These are phyloP conservation scores for Cephus runcator DNA, from an alignment of 2,888 invertebrate genomes.

Conservation along the genomic window DNA sequence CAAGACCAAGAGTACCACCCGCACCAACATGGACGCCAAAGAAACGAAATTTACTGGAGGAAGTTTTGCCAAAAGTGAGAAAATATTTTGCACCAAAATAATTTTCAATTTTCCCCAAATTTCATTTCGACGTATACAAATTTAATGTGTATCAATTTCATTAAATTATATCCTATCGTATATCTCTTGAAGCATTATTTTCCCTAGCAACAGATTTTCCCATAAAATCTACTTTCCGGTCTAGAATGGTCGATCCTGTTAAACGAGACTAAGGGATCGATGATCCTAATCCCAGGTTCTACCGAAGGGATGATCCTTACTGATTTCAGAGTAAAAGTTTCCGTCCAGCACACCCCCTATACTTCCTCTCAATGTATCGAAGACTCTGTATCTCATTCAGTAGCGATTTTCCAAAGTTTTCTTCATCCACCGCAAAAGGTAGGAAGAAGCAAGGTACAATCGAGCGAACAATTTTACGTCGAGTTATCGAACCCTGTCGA, in stretches of 20 bases:
- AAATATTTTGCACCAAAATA: neutral
- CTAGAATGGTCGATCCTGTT: conserved; percentile 44
- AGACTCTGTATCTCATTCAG: conserved; percentile 4
- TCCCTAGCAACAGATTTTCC: conserved; percentile 34
- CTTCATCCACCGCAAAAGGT: conserved; percentile 4
- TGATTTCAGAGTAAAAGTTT: neutral
- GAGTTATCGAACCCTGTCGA: neutral
- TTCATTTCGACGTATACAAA: neutral
- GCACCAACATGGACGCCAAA: conserved; percentile 42
- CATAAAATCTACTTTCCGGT: conserved; percentile 52
- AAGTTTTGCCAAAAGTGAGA: conserved; percentile 43
- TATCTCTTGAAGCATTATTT: neutral
- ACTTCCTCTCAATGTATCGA: conserved; percentile 19
- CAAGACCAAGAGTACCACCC: conserved; percentile 40
- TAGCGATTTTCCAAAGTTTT: conserved; percentile 9
- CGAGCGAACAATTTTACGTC: neutral
- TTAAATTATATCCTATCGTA: neutral
- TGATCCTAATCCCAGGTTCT: conserved; percentile 35
- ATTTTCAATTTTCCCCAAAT: neutral
- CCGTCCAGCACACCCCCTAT: neutral
- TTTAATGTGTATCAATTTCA: neutral
- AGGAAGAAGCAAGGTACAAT: neutral
- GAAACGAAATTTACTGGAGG: conserved; percentile 42
- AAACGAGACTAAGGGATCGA: conserved; percentile 37
- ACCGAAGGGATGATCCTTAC: conserved; percentile 1